These are phyloP conservation scores for Drepana falcataria DNA, from an alignment of 2,888 invertebrate genomes.

Conservation along the genomic window DNA sequence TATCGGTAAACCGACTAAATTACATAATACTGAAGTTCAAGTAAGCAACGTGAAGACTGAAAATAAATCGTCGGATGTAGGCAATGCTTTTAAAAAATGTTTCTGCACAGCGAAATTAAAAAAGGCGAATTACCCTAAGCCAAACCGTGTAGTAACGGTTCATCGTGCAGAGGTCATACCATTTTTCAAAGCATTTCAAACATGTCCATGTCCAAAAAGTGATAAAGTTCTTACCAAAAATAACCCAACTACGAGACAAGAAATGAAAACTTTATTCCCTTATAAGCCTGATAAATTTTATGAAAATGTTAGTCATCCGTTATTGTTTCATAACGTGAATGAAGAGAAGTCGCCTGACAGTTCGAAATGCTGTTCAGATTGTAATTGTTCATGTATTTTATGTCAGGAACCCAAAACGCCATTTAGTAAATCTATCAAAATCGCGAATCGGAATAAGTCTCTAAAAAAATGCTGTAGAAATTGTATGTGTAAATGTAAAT, in stretches of 20 bases:
- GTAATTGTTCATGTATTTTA: no score
- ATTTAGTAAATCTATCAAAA: no score
- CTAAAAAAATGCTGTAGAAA: not conserved
- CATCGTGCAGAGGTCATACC: not conserved
- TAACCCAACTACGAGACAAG: not conserved
- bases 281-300: slow-evolving; percentile 33
- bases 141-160: not conserved
- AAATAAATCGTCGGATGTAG: slow-evolving; percentile 20
- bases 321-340: slow-evolving; percentile 8
- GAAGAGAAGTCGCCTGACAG: not conserved
- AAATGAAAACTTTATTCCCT: slow-evolving; percentile 34
- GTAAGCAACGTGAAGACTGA: slow-evolving; percentile 10
- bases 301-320: slow-evolving; percentile 25
- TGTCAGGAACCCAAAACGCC: no score
- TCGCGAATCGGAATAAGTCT: no score
- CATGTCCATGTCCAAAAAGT: not conserved
- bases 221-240: not conserved
- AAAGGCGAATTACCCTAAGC: slow-evolving; percentile 4
- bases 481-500: not conserved
- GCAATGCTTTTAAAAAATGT: slow-evolving; percentile 32
- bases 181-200: not conserved
- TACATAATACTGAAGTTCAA: slow-evolving; percentile 4
- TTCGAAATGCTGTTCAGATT: slow-evolving; percentile 1
- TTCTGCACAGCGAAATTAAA: slow-evolving; percentile 36
- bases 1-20: not conserved